Conservation (phyloP, 1,140 invertebrate species). For the Drosophila paulistorum region DNA sequence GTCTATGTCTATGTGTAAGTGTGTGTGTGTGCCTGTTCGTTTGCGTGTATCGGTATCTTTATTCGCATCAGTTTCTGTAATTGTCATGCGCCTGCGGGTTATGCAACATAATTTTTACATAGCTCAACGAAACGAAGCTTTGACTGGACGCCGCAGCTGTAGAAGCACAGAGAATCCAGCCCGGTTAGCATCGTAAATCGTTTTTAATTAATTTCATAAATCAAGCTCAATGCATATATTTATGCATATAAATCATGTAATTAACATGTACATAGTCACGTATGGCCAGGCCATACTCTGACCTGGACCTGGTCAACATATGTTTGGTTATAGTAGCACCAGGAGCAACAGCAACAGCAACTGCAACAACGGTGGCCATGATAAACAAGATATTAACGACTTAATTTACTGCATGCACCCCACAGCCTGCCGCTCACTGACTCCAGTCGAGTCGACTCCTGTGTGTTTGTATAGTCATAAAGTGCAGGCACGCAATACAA, state of each 20-base stretch:
- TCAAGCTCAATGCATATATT: conserved; percentile 65
- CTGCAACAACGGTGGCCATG: conserved; percentile 50
- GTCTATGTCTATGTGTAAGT: conserved; percentile 4
- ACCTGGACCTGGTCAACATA: conserved; percentile 47
- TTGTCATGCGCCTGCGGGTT: conserved; percentile 49
- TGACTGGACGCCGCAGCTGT: neutral
- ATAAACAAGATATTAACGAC: conserved; percentile 81
- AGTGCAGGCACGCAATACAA: conserved; percentile 72
- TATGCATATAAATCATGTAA: conserved; percentile 79
- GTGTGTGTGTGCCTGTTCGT: neutral
- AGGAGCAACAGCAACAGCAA: conserved; percentile 17
- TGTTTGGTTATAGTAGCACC: conserved; percentile 27
- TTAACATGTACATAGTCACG: conserved; percentile 69
- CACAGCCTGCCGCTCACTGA: conserved; percentile 17
- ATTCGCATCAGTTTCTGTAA: conserved; percentile 12
- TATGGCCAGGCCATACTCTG: neutral
- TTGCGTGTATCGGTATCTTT: neutral
- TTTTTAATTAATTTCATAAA: conserved; percentile 79
- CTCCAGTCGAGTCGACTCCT: neutral
- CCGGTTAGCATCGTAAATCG: conserved; percentile 40
- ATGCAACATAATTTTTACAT: conserved; percentile 64
- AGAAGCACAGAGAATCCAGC: neutral
- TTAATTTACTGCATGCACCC: conserved; percentile 74
- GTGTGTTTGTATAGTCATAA: conserved; percentile 57
- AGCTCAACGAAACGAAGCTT: neutral